phyloP scores from a whole-genome alignment of 2,113 vertebrate genomes.

The Tinamus guttatus region DNA sequence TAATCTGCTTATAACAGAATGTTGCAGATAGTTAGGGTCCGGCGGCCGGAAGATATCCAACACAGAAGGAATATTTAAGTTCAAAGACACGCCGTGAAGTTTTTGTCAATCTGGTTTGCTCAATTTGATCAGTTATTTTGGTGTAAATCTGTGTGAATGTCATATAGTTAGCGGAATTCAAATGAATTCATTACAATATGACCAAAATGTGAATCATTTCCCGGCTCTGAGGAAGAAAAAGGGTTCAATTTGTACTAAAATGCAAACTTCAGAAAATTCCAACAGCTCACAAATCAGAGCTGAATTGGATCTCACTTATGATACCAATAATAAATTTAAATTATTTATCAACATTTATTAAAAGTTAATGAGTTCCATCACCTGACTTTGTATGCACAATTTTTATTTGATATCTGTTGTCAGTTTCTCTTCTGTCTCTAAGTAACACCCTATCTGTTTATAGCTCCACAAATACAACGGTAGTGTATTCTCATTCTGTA shows the following conservation, averaged over 20 bases:
- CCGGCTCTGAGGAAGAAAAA: neutral
- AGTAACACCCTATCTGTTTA: neutral
- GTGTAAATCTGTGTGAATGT: neutral
- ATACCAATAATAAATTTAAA: neutral
- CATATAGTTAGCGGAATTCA: neutral
- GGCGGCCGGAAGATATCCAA: too few species aligned
- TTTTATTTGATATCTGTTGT: neutral
- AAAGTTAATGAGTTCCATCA: neutral
- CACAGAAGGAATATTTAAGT: neutral
- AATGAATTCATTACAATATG: neutral
- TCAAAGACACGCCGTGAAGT: neutral
- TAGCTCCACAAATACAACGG: neutral
- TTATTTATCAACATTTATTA: constrained; percentile 30
- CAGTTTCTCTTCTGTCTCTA: neutral
- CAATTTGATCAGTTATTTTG: neutral
- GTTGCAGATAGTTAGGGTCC: too few species aligned
- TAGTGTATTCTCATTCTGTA: neutral
- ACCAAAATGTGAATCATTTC: neutral
- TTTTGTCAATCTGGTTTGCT: neutral
- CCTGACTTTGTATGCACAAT: neutral
- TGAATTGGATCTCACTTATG: neutral
- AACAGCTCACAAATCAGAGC: neutral
- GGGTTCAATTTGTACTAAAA: neutral
- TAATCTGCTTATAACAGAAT: neutral
- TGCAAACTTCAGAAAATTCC: neutral